Base-by-base conservation (phyloP, 2,888 invertebrate species). In the Cyrtodaria siliqua region DNA sequence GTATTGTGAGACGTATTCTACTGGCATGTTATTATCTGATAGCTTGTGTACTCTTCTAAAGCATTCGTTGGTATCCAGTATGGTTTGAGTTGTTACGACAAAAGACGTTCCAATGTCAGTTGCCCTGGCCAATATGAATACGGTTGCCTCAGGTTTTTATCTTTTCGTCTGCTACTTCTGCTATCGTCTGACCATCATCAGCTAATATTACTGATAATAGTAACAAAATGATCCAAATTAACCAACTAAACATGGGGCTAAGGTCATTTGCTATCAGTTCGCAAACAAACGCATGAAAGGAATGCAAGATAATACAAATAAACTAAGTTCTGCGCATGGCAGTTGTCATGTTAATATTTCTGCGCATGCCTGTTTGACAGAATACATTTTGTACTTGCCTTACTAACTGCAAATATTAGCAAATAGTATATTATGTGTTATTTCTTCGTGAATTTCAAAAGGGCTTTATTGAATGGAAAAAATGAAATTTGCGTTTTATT, bases 91-190 rank as follows among this genome's bases (percentile, higher is more conserved):
- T n/a, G n/a, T n/a, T n/a, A n/a, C n/a, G n/a, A n/a, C n/a, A n/a
- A n/a, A n/a, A n/a, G n/a, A n/a, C n/a, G n/a, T n/a, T n/a, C 6
- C 33, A 12, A 33, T 33, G 33, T 33, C 33, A 33, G 33, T 12
- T 33, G 12, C 33, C 33, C 33, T 33, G 4, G 33, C 33, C 33
- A 33, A 33, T 33, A 33, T 12, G 33, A 8, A 33, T 12, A 33
- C 12, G 33, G 33, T 33, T 8, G 6, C 44, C 20, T 4, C 44
- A 44, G 44, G 9, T 44, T 44, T 9, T 44, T 44, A 44, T 44
- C 44, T 44, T 6, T 16, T 44, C 44, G 44, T 44, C 44, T 44
- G 44, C 44, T 44, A 44, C 44, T 44, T 44, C n/a, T 16, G 6
- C n/a, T 44, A 44, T 44, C 44, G 20, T 18, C n/a, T 20, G 44